Base-by-base conservation (phyloP, 2,888 invertebrate genomes). In the Torymus aiolomorphi region DNA sequence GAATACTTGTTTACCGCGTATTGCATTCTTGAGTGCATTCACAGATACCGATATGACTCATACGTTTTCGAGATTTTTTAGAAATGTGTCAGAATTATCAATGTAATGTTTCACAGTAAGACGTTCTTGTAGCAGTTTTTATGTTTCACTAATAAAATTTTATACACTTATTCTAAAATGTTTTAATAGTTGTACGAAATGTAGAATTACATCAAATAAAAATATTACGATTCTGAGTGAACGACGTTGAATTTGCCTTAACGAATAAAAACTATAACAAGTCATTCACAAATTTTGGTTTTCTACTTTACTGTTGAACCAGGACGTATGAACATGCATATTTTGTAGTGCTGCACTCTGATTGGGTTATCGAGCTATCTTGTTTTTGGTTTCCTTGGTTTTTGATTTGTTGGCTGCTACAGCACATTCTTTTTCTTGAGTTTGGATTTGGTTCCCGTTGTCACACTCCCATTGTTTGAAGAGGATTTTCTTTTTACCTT, bases 311-410 rank as follows among this genome's bases (percentile, higher is more conserved):
- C 51, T 57, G 57, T 51, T 12, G n/a, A 18, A 75, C 18, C 74
- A 65, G 24, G 24, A 67, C 59, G 24, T 54, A 70, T 69, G 42
- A 24, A 72, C 61, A 59, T 57, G 66, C 59, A 59, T 66, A 54
- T 20, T 14, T 14, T 59, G 71, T 72, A 72, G 63, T 63, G 13
- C 57, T 59, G 72, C 71, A 77, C 66, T 54, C 56, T 65, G 65
- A 63, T 42, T 42, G 18, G 66, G 72, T 75, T 51, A 59, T 18
- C 31, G 54, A n/a, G 11, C 52, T 24, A 71, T 59, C 14, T 18
- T 77, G 66, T 31, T 24, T 77, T 77, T 71, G 11, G 49, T 57
- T 57, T 73, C 18, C 20, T 42, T 72, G 54, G 52, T 54, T 54
- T 14, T 71, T 11, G 18, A 63, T 78, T 65, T 56, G 57, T 59